Conservation (phyloP, 2,888 invertebrate genomes). For the Ophion ellenae region DNA sequence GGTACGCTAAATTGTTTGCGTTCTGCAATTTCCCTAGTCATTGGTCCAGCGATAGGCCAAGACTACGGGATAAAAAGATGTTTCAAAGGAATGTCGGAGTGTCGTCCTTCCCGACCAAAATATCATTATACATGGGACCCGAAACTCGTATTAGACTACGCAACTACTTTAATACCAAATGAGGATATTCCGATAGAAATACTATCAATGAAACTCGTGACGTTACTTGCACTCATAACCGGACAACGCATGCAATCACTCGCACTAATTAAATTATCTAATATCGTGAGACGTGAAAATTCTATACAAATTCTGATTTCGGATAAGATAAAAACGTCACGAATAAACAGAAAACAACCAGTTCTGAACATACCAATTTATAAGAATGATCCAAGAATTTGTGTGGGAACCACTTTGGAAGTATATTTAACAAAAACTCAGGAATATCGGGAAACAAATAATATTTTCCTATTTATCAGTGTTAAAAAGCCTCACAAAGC, state of each 20-base stretch:
- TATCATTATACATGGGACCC: neutral
- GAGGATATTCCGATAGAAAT: neutral
- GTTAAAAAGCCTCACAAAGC: constrained; percentile 57
- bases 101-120: too few relatives aligned
- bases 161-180: neutral
- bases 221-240: neutral
- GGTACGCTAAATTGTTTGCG: too few relatives aligned
- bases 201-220: neutral
- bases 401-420: too few relatives aligned
- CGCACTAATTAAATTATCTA: neutral
- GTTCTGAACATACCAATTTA: too few relatives aligned
- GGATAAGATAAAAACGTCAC: too few relatives aligned
- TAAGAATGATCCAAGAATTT: neutral
- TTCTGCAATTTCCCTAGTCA: too few relatives aligned
- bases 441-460: too few relatives aligned
- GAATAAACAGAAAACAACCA: neutral
- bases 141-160: neutral
- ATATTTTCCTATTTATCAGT: neutral
- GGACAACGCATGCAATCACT: neutral
- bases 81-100: too few relatives aligned
- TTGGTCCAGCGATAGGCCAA: too few relatives aligned
- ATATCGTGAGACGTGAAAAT: neutral
- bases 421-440: too few relatives aligned
- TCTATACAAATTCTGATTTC: neutral
- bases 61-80: too few relatives aligned